Evolutionary conservation across 1,140 invertebrate genomes (phyloP).

Genomic region (Anagrus nilaparvatae): DNA sequence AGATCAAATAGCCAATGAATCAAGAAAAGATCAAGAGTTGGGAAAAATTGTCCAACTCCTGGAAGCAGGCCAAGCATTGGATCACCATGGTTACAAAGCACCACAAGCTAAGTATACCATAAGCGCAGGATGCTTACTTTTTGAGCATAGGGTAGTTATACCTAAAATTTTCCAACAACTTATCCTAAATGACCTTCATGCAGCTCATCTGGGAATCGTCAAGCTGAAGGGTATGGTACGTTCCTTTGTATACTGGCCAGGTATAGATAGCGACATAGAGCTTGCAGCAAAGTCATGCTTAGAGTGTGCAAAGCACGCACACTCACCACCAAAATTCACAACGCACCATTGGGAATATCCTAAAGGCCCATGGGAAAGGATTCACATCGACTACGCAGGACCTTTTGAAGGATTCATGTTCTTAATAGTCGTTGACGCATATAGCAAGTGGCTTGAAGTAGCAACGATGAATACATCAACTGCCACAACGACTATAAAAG

Average conservation of each 20-base stretch:
- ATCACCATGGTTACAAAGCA: too few relatives aligned
- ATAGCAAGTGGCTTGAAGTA: conserved; percentile 1
- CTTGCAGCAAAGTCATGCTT: conserved; percentile 11
- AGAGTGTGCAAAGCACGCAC: conserved; percentile 18
- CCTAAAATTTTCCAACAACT: conserved; percentile 21
- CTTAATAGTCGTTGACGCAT: conserved; percentile 1
- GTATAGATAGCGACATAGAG: conserved; percentile 36
- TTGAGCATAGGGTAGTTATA: conserved; percentile 28
- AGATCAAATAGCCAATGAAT: too few relatives aligned
- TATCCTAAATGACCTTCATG: conserved; percentile 32
- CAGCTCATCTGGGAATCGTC: conserved; percentile 33
- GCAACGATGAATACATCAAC: neutral
- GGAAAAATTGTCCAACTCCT: too few relatives aligned
- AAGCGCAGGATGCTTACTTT: conserved; percentile 16
- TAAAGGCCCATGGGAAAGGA: neutral
- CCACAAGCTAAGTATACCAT: too few relatives aligned
- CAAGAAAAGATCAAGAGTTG: too few relatives aligned
- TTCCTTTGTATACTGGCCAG: conserved; percentile 36
- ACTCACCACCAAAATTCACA: neutral
- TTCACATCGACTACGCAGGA: conserved; percentile 1
- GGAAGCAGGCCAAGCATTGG: too few relatives aligned
- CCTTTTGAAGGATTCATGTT: neutral
- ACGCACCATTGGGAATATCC: neutral
- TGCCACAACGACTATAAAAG: neutral
- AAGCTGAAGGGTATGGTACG: conserved; percentile 37